A percentile compares a stretch with the other conserved stretches of the same genome.
Evolutionary conservation across 2,113 vertebrate species (phyloP).

Genomic region (Chelonoidis abingdonii): DNA sequence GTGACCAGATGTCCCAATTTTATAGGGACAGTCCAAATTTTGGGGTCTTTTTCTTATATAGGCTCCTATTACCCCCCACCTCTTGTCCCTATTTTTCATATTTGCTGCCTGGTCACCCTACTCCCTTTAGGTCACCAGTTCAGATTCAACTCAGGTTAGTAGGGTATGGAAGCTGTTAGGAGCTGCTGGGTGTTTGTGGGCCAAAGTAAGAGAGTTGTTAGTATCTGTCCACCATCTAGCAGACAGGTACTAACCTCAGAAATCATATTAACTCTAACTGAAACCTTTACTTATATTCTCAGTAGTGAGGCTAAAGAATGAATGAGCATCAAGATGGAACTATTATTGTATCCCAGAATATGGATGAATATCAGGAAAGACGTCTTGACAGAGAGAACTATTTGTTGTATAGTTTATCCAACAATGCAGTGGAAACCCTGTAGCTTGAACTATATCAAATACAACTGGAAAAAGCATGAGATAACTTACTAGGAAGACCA

Average conservation of each 20-base stretch:
- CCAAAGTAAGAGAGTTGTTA: constrained; percentile 15
- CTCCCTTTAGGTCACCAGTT: background rate
- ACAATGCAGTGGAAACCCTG: constrained; percentile 24
- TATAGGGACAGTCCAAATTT: too few species aligned
- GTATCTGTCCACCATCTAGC: constrained; percentile 40
- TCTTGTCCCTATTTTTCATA: too few species aligned
- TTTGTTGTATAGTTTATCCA: constrained; percentile 22
- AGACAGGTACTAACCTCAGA: background rate
- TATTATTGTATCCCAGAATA: background rate
- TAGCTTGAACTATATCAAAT: background rate
- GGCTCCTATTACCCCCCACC: too few species aligned
- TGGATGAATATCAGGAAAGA: constrained; percentile 46
- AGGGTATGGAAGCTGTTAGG: background rate
- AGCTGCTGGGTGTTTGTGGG: background rate
- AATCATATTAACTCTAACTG: constrained; percentile 57
- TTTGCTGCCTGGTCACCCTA: too few species aligned
- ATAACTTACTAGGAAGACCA: background rate
- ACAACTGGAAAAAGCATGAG: background rate
- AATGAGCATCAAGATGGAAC: constrained; percentile 50
- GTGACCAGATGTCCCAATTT: too few species aligned
- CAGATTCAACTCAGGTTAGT: background rate
- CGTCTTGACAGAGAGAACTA: constrained; percentile 46
- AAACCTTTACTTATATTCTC: constrained; percentile 57
- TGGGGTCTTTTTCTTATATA: too few species aligned
- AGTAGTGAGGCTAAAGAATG: constrained; percentile 13